These are phyloP conservation scores for Keiferia lycopersicella DNA, from an alignment of 2,888 invertebrate species.

Conservation along the genomic window DNA sequence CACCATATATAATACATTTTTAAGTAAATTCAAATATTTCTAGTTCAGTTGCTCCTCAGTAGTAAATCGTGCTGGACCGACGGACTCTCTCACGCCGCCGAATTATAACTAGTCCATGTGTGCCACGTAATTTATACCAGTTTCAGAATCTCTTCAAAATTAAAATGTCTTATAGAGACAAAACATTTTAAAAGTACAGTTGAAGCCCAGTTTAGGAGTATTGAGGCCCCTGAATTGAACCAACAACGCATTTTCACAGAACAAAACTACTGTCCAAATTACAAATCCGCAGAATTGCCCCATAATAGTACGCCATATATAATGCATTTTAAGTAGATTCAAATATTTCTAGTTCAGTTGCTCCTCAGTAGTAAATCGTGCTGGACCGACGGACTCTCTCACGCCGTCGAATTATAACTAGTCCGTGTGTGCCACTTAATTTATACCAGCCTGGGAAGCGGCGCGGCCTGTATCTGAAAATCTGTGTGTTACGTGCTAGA, in stretches of 20 bases:
- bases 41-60: neutral
- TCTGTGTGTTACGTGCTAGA: slow-evolving; percentile 22
- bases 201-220: no score
- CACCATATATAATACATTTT: no score
- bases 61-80: slow-evolving; percentile 61
- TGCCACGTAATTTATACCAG: slow-evolving; percentile 45
- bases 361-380: slow-evolving; percentile 48
- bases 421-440: slow-evolving; percentile 40
- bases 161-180: no score
- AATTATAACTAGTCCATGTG: slow-evolving; percentile 31
- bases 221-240: no score
- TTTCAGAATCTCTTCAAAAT: slow-evolving; percentile 19
- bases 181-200: no score
- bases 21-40: no score
- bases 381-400: slow-evolving; percentile 62
- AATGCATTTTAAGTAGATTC: neutral
- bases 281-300: no score
- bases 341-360: neutral
- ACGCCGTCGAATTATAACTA: slow-evolving; percentile 44
- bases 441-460: slow-evolving; percentile 37
- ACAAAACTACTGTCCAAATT: no score
- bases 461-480: slow-evolving; percentile 27
- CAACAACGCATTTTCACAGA: no score
- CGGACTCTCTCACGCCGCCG: slow-evolving; percentile 59
- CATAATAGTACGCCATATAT: no score